A percentile compares a stretch with the other conserved stretches of the same genome.
Evolutionary conservation across 1,140 invertebrate species (phyloP).

Genomic region (Neomicropteryx cornuta): DNA sequence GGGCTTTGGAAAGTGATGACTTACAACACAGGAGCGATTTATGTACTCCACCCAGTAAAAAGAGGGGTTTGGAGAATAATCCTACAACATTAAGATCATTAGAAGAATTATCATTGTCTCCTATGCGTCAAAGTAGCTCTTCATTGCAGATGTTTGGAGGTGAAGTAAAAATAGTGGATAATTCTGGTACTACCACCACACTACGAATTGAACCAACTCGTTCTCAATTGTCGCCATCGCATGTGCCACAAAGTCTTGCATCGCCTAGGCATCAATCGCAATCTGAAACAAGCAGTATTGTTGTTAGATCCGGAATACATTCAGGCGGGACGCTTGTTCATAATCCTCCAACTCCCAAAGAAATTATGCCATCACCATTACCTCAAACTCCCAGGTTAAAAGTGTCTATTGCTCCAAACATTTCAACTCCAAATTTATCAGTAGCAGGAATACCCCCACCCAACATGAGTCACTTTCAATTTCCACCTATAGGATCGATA

Average conservation of each 20-base stretch:
- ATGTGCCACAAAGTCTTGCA: slow-evolving; percentile 35
- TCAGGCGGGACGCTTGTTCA: slow-evolving; percentile 64
- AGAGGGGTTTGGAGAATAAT: slow-evolving; percentile 38
- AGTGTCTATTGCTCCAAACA: slow-evolving; percentile 43
- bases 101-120: slow-evolving; percentile 41
- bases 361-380: slow-evolving; percentile 30
- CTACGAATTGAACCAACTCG: slow-evolving; percentile 55
- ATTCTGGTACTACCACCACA: slow-evolving; percentile 54
- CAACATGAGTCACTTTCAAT: slow-evolving; percentile 44
- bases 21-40: no score
- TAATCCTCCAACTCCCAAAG: slow-evolving; percentile 42
- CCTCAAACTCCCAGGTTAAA: slow-evolving; percentile 45
- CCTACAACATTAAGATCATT: slow-evolving; percentile 38
- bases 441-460: slow-evolving; percentile 27
- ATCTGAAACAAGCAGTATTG: slow-evolving; percentile 45
- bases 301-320: slow-evolving; percentile 60
- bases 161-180: slow-evolving; percentile 60
- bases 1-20: no score
- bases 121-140: slow-evolving; percentile 37
- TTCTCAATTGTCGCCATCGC: slow-evolving; percentile 37
- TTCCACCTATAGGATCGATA: slow-evolving; percentile 48
- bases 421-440: slow-evolving; percentile 44
- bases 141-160: slow-evolving; percentile 66
- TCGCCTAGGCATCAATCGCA: slow-evolving; percentile 31
- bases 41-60: slow-evolving; percentile 39